phyloP scores from a whole-genome alignment of 2,797 vertebrate species.

The Chelon labrosus region DNA sequence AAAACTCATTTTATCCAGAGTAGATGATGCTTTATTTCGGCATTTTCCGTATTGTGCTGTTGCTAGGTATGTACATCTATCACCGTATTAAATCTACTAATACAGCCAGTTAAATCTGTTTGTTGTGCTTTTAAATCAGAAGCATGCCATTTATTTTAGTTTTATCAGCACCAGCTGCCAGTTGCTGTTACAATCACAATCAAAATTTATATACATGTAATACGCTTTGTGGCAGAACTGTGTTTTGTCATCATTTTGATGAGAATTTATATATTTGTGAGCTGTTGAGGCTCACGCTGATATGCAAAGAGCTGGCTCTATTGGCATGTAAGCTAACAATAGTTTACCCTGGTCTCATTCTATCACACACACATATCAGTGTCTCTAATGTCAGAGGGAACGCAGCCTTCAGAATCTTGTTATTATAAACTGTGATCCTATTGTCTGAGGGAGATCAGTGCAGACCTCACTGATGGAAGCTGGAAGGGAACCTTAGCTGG shows the following conservation, averaged over 20 bases:
- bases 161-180: constrained; percentile 68
- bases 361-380: constrained; percentile 26
- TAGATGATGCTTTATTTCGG: constrained; percentile 38
- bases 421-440: constrained; percentile 30
- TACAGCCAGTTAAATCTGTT: constrained; percentile 21
- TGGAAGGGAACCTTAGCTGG: constrained; percentile 52
- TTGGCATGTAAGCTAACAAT: constrained; percentile 60
- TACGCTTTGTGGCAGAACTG: constrained; percentile 60
- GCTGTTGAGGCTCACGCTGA: constrained; percentile 54
- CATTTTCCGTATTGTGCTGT: constrained; percentile 20
- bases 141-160: constrained; percentile 55
- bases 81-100: constrained; percentile 33
- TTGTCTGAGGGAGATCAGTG: constrained; percentile 29
- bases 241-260: constrained; percentile 66
- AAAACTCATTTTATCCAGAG: constrained; percentile 27
- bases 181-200: constrained; percentile 74
- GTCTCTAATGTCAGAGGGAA: constrained; percentile 31
- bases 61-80: constrained; percentile 40
- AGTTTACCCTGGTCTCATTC: constrained; percentile 44
- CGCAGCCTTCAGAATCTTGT: constrained; percentile 25
- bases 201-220: constrained; percentile 57
- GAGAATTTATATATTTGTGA: constrained; percentile 65
- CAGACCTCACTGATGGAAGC: constrained; percentile 37
- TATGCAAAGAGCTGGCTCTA: constrained; percentile 82
- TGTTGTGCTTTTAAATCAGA: constrained; percentile 43